Evolutionary conservation across 1,140 invertebrate genomes (phyloP).

Genomic region (Zophobas atratus): DNA sequence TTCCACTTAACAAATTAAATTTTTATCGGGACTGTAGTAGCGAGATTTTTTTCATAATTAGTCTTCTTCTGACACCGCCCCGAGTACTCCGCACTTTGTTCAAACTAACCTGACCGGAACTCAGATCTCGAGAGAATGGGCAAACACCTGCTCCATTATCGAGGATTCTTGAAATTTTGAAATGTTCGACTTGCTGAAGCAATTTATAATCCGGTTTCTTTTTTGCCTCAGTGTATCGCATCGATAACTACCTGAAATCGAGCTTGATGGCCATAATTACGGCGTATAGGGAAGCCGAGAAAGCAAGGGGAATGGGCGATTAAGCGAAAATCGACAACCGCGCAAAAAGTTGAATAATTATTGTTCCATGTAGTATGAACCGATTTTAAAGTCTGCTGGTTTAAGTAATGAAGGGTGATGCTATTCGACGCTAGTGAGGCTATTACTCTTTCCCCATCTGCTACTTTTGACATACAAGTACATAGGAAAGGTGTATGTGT

Average conservation of each 20-base stretch:
- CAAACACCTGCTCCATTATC: conserved; percentile 28
- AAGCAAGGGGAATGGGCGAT: conserved; percentile 13
- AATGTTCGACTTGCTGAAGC: background rate
- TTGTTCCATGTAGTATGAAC: background rate
- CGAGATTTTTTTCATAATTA: conserved; percentile 27
- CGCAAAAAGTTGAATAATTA: conserved; percentile 12
- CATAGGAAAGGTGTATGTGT: too few species aligned
- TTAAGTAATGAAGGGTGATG: too few species aligned
- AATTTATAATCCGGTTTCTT: conserved; percentile 17
- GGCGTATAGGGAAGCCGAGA: conserved; percentile 19
- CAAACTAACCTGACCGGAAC: background rate
- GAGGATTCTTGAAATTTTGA: conserved; percentile 8
- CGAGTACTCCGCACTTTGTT: conserved; percentile 7
- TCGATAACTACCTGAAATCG: conserved; percentile 21
- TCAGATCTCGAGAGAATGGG: background rate
- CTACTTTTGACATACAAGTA: too few species aligned
- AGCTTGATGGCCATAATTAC: conserved; percentile 19
- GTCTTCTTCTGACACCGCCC: background rate
- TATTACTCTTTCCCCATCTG: too few species aligned
- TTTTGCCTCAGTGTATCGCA: conserved; percentile 7
- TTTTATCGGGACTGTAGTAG: conserved; percentile 43
- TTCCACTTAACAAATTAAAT: conserved; percentile 51
- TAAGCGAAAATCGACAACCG: conserved; percentile 22
- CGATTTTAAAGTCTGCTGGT: too few species aligned
- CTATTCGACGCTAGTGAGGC: too few species aligned